Percentiles rank a stretch among this genome's conserved stretches.
Evolutionary conservation across 1,140 invertebrate genomes (phyloP).

Genomic region (Bilobella aurantiaca): DNA sequence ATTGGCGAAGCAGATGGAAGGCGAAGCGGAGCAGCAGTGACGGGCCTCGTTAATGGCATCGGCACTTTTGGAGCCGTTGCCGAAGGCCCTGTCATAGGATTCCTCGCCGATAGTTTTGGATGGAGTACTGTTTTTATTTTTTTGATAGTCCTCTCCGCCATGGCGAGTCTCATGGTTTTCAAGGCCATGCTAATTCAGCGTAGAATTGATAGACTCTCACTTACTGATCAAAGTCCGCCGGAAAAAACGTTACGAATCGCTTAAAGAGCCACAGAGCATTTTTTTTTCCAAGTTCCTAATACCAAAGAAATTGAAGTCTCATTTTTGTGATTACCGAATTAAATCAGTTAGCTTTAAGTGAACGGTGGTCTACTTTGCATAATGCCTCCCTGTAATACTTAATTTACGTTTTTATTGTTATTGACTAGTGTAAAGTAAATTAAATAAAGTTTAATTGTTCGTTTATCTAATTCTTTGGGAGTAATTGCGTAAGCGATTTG

Average conservation of each 20-base stretch:
- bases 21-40: constrained; percentile 43
- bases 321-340: background rate
- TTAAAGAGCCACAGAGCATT: background rate
- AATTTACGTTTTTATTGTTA: too few species aligned
- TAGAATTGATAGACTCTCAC: constrained; percentile 18
- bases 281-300: background rate
- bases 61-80: constrained; percentile 45
- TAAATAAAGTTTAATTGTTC: too few species aligned
- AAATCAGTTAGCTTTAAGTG: background rate
- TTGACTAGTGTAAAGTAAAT: too few species aligned
- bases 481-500: too few species aligned
- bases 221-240: background rate
- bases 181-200: constrained; percentile 28
- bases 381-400: too few species aligned
- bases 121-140: constrained; percentile 46
- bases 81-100: constrained; percentile 46
- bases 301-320: too few species aligned
- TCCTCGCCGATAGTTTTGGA: constrained; percentile 42
- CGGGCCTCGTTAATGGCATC: constrained; percentile 45
- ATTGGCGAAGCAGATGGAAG: constrained; percentile 44
- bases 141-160: constrained; percentile 42
- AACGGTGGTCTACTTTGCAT: too few species aligned
- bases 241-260: background rate
- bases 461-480: too few species aligned
- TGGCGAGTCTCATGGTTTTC: constrained; percentile 34